Percentiles rank a stretch among this genome's conserved stretches.
Conservation (phyloP, 2,888 invertebrate genomes). For the Cheiracanthium punctorium region DNA sequence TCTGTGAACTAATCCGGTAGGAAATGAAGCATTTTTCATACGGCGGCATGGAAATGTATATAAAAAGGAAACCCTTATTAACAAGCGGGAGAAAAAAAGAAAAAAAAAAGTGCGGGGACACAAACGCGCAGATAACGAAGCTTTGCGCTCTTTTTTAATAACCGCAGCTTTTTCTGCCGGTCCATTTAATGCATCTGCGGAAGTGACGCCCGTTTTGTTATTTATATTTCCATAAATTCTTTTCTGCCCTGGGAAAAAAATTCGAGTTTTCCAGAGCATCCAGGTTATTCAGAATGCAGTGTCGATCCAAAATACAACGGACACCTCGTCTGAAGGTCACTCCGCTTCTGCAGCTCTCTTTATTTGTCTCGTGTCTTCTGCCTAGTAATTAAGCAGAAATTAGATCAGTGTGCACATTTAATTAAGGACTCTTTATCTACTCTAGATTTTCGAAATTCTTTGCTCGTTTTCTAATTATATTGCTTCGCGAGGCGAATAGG, state of each 20-base stretch:
- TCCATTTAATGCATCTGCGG: neutral
- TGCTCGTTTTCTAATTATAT: neutral
- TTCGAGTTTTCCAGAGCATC: neutral
- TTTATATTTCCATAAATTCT: neutral
- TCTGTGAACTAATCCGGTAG: no score
- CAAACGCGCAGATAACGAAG: neutral
- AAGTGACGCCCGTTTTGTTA: neutral
- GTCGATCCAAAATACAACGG: neutral
- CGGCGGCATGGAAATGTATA: no score
- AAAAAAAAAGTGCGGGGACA: neutral
- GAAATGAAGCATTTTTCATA: no score
- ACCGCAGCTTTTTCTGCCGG: neutral
- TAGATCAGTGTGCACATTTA: neutral
- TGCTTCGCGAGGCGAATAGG: no score
- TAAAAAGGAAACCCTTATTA: slow-evolving; percentile 1
- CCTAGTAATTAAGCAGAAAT: neutral
- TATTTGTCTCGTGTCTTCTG: no score
- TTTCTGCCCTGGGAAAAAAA: neutral
- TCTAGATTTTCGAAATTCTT: neutral
- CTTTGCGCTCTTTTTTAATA: neutral
- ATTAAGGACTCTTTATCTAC: neutral
- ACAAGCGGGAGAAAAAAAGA: no score
- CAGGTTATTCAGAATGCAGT: neutral
- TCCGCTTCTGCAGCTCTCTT: neutral
- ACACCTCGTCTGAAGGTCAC: neutral